Conservation (phyloP, 2,888 invertebrate species). For the Drosophila mimica region DNA sequence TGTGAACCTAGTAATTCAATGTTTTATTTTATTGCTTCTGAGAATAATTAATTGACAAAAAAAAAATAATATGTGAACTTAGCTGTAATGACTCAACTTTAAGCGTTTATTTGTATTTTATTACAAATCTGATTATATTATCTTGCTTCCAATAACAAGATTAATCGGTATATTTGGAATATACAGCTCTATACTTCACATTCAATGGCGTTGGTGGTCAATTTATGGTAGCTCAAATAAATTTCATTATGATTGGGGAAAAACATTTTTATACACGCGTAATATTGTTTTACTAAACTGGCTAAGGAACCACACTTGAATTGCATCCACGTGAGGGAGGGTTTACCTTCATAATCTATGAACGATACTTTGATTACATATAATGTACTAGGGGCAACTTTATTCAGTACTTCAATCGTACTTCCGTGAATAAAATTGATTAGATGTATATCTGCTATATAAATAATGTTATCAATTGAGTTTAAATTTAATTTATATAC, state of each 20-base stretch:
- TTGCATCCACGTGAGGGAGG: slow-evolving; percentile 28
- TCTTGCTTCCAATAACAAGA: slow-evolving; percentile 12
- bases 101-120: not conserved
- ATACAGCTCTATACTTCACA: not conserved
- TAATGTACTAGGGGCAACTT: slow-evolving; percentile 3
- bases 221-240: slow-evolving; percentile 27
- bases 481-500: slow-evolving; percentile 19
- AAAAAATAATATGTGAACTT: not conserved
- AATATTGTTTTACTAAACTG: not conserved
- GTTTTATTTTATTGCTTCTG: not conserved
- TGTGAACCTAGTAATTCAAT: not conserved
- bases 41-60: not conserved
- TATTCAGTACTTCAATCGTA: slow-evolving; percentile 2
- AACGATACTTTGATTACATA: not conserved
- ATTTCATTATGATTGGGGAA: slow-evolving; percentile 33
- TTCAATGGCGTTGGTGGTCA: slow-evolving; percentile 6
- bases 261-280: not conserved
- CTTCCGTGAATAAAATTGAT: slow-evolving; percentile 4
- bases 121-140: slow-evolving; percentile 14
- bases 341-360: slow-evolving; percentile 25
- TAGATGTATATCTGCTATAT: not conserved
- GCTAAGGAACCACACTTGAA: slow-evolving; percentile 1
- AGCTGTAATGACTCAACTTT: slow-evolving; percentile 1
- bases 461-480: slow-evolving; percentile 11
- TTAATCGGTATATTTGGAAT: not conserved